Evolutionary conservation across 37 sponge, comb jelly and placozoan species (phyloP).

Genomic region (Tethya wilhelma): DNA sequence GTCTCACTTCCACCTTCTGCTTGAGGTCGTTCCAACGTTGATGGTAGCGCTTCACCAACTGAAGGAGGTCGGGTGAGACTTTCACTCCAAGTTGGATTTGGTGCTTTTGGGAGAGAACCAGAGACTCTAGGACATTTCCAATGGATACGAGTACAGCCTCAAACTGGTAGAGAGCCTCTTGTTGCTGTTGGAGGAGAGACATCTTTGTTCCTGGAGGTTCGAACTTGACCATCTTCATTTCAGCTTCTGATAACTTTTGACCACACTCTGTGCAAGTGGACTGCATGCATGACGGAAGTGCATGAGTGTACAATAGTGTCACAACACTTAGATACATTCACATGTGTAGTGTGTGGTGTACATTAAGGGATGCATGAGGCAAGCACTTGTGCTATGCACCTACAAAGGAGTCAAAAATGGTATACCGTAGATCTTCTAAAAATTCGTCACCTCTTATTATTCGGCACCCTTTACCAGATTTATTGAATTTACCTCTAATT

Average conservation of each 20-base stretch:
- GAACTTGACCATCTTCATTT: conserved; percentile 24
- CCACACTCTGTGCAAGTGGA: conserved; percentile 48
- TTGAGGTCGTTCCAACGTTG: conserved; percentile 53
- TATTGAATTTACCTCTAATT: no score
- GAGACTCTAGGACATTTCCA: conserved; percentile 28
- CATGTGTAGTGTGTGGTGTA: no score
- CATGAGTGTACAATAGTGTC: no score
- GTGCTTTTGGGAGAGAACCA: conserved; percentile 44
- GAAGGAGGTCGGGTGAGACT: conserved; percentile 30
- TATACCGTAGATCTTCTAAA: no score
- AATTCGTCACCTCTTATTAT: no score
- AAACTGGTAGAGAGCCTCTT: conserved; percentile 30
- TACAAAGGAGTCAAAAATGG: no score
- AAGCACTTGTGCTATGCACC: no score
- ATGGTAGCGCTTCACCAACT: conserved; percentile 60
- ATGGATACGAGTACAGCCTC: conserved; percentile 17
- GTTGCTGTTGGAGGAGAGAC: conserved; percentile 31
- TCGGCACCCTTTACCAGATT: no score
- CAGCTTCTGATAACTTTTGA: conserved; percentile 32
- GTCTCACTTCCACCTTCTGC: conserved; percentile 3
- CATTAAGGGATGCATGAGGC: no score
- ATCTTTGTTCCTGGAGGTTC: conserved; percentile 26
- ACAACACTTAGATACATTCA: no score
- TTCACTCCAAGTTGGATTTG: conserved; percentile 31
- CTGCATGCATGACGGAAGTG: no score